phyloP scores from a whole-genome alignment of 2,797 vertebrate species.

The Amphiprion clarkii region DNA sequence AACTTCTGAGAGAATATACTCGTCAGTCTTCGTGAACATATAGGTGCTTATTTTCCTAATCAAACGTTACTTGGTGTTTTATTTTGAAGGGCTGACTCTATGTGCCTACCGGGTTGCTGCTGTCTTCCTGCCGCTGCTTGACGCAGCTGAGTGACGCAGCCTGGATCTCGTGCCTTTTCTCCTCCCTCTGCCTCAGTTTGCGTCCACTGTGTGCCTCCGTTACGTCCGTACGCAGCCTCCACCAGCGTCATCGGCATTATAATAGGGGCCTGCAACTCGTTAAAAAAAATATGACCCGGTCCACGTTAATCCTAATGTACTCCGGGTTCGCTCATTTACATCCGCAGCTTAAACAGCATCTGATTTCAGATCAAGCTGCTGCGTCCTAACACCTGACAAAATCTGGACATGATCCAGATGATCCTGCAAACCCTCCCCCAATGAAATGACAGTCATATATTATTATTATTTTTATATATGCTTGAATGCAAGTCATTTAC shows the following conservation, averaged over 20 bases:
- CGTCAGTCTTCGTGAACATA: fast-evolving
- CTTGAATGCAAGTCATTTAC: neutral
- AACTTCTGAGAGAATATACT: fast-evolving
- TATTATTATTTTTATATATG: neutral
- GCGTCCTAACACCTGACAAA: neutral
- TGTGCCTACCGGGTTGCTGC: neutral
- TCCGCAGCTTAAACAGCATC: neutral
- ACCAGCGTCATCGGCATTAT: slow-evolving; percentile 79
- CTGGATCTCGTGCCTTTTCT: slow-evolving; percentile 70
- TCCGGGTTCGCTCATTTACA: neutral
- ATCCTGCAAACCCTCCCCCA: neutral
- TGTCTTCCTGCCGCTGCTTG: slow-evolving; percentile 1
- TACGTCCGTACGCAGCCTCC: slow-evolving; percentile 79
- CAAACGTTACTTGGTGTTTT: fast-evolving
- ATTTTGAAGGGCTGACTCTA: neutral
- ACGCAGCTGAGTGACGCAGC: slow-evolving; percentile 63
- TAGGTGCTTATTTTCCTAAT: neutral
- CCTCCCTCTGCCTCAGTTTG: slow-evolving; percentile 78
- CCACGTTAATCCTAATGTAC: slow-evolving; percentile 32
- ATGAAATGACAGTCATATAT: neutral
- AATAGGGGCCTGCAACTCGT: slow-evolving; percentile 63
- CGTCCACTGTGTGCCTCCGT: slow-evolving; percentile 83
- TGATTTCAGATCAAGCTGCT: slow-evolving; percentile 17
- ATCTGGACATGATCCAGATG: neutral
- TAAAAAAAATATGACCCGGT: slow-evolving; percentile 66